These are phyloP conservation scores for Mycogona germanica DNA, from an alignment of 2,888 invertebrate genomes.

Conservation along the genomic window DNA sequence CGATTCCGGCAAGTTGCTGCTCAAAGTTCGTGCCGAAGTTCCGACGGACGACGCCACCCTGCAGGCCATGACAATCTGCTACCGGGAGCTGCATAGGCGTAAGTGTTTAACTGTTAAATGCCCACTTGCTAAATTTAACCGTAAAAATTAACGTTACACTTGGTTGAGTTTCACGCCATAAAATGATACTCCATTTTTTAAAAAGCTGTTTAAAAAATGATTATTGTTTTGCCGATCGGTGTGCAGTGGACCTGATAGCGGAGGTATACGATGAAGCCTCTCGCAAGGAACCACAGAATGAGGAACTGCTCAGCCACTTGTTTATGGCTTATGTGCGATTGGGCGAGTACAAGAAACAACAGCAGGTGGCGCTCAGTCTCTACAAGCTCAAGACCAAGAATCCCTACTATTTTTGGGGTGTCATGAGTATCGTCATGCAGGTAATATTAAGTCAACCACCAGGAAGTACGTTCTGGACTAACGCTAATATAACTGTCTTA, in stretches of 20 bases:
- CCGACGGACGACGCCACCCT: conserved; percentile 86
- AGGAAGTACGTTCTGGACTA: too few relatives aligned
- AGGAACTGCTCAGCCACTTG: conserved; percentile 82
- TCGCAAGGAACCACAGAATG: conserved; percentile 70
- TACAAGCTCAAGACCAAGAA: conserved; percentile 87
- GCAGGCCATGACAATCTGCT: conserved; percentile 91
- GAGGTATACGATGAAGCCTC: conserved; percentile 79
- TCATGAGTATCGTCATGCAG: conserved; percentile 94
- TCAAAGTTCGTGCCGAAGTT: conserved; percentile 54
- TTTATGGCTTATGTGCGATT: conserved; percentile 93
- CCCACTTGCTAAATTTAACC: background rate
- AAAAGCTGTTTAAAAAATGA: too few relatives aligned
- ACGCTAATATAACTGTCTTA: too few relatives aligned
- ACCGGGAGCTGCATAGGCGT: conserved; percentile 84
- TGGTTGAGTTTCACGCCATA: too few relatives aligned
- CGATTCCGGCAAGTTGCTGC: conserved; percentile 64
- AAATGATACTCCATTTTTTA: too few relatives aligned
- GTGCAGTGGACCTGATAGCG: conserved; percentile 73
- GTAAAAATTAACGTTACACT: background rate
- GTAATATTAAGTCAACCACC: conserved; percentile 36
- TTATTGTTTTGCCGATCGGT: conserved; percentile 16
- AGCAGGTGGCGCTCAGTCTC: conserved; percentile 73
- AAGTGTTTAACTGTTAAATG: conserved; percentile 37
- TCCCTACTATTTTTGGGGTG: conserved; percentile 96
- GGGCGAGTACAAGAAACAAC: conserved; percentile 79